These are phyloP conservation scores for Vanessa cardui DNA, from an alignment of 2,888 invertebrate genomes.

Conservation along the genomic window DNA sequence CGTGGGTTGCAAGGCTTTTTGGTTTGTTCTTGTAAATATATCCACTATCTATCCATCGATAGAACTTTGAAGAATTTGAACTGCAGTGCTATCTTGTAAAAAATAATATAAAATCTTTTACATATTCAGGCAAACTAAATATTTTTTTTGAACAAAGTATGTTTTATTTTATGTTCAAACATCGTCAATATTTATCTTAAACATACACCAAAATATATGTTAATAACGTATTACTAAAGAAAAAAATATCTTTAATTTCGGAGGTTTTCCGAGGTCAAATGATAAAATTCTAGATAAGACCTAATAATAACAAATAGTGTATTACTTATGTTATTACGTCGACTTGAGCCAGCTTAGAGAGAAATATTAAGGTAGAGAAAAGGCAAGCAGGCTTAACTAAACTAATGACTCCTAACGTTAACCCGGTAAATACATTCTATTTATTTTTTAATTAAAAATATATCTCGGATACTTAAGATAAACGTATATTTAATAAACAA, in stretches of 20 bases:
- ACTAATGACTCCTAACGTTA: slow-evolving; percentile 23
- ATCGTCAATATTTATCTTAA: too few relatives aligned
- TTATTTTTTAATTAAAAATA: slow-evolving; percentile 5
- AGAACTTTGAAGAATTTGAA: too few relatives aligned
- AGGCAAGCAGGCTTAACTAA: slow-evolving; percentile 19
- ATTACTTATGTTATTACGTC: slow-evolving; percentile 24
- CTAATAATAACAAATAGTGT: slow-evolving; percentile 37
- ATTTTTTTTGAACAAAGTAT: too few relatives aligned
- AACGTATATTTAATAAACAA: too few relatives aligned
- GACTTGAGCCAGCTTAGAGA: slow-evolving; percentile 25
- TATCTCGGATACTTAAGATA: not conserved
- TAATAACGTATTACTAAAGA: not conserved
- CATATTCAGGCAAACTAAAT: too few relatives aligned
- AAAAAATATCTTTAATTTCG: slow-evolving; percentile 16
- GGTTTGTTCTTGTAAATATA: too few relatives aligned
- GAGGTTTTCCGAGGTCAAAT: slow-evolving; percentile 22
- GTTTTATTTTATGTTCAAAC: too few relatives aligned
- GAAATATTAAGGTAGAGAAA: slow-evolving; percentile 23
- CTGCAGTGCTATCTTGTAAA: too few relatives aligned
- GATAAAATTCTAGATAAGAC: slow-evolving; percentile 27
- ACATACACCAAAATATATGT: not conserved
- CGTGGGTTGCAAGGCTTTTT: too few relatives aligned
- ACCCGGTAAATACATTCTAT: slow-evolving; percentile 17
- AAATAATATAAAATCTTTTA: too few relatives aligned
- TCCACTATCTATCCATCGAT: too few relatives aligned